Percentiles rank a stretch among this genome's conserved stretches.
phyloP scores from a whole-genome alignment of 2,888 invertebrate genomes.

The Drosophila suboccidentalis region DNA sequence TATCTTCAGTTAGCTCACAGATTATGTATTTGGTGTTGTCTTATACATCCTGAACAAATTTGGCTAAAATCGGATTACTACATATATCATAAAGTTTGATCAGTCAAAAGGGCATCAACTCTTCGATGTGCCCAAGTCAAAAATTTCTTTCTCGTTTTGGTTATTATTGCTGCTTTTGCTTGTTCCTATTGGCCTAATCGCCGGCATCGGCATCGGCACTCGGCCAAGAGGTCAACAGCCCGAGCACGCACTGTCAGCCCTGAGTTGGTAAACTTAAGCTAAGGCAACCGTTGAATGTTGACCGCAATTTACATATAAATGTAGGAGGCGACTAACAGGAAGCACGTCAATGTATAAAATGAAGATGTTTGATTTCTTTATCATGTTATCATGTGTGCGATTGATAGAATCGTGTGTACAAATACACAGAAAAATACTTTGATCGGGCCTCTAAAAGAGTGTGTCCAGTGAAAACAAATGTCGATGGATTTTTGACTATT shows the following conservation, averaged over 20 bases:
- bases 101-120: background rate
- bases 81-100: background rate
- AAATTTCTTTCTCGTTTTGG: background rate
- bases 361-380: background rate
- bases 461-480: no score
- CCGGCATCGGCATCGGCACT: slow-evolving; percentile 16
- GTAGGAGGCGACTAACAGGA: background rate
- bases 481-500: no score
- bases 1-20: no score
- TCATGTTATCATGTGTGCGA: background rate
- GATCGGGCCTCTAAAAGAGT: no score
- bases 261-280: background rate
- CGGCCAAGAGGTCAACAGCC: slow-evolving; percentile 60
- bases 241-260: slow-evolving; percentile 15
- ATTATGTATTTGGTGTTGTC: background rate
- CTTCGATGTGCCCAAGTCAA: background rate
- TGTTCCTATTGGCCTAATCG: slow-evolving; percentile 20
- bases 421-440: no score
- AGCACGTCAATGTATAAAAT: background rate
- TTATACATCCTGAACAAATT: background rate
- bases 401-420: background rate
- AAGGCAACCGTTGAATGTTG: background rate
- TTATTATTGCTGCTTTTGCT: slow-evolving; percentile 1
- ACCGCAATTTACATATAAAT: slow-evolving; percentile 5
- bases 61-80: no score